Evolutionary conservation across 2,797 vertebrate genomes (phyloP).

Genomic region (Rhynchotus rufescens): DNA sequence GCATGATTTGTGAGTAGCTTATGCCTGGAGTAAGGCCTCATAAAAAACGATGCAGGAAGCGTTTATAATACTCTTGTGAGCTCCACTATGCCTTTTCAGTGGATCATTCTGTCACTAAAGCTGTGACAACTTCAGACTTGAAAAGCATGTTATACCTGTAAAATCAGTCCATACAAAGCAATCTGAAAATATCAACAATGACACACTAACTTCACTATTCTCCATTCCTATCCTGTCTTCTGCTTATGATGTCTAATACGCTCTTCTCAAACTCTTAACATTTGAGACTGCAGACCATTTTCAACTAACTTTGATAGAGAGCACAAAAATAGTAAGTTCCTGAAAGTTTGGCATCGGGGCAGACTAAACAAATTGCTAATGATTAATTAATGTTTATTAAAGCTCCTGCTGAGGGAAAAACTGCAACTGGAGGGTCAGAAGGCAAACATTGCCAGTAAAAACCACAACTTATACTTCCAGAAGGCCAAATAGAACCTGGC

Average conservation of each 20-base stretch:
- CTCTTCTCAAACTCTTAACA: background rate
- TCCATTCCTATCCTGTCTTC: background rate
- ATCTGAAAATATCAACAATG: background rate
- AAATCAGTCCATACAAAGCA: conserved; percentile 23
- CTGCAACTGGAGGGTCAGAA: background rate
- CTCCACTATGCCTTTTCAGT: background rate
- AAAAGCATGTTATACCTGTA: background rate
- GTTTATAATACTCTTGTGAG: background rate
- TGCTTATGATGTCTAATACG: background rate
- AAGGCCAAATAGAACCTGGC: background rate
- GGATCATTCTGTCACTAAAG: background rate
- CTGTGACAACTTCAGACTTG: background rate
- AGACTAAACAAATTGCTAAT: background rate
- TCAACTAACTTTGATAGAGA: background rate
- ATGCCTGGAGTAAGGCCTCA: background rate
- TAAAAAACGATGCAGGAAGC: background rate
- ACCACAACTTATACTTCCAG: background rate
- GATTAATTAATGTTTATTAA: background rate
- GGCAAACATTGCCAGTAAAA: background rate
- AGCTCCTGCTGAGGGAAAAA: background rate
- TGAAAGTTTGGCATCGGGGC: background rate
- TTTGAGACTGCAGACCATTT: background rate
- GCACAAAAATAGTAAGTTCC: background rate
- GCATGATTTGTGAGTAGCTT: background rate
- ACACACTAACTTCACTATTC: background rate